Base-by-base conservation (phyloP, 2,888 invertebrate species). In the Drepanosiphum platanoidis region DNA sequence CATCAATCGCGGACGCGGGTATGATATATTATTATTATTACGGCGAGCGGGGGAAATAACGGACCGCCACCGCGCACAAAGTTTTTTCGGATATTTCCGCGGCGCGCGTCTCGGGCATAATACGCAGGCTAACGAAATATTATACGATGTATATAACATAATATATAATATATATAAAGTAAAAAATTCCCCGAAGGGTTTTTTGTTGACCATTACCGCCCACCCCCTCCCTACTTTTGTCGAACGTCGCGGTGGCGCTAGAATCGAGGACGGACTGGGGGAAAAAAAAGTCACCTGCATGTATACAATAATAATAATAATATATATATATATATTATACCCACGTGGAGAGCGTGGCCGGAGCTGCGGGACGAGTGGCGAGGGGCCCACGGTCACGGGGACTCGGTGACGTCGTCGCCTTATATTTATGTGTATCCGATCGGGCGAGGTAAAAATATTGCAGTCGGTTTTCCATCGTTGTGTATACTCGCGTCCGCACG, bases 401-500 rank as follows among this genome's bases (percentile, higher is more conserved):
- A 7, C 22, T 52, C 46, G 52, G 68, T 52, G 75, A 75, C 83
- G 66, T 74, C 52, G 74, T 66, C 75, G 68, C 61, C 46, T 84
- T 66, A 74, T 66, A 74, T 84, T 84, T 84, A 84, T 84, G 83
- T 58, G 83, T 68, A 84, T 66, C 75, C 75, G 68, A 84, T 84
- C 68, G 84, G 52, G 52, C 15, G 2, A 27, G 74, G 75, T 84
- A 84, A 75, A 84, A 84, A 68, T 84, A 84, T 68, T 77, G 58
- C 68, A 30, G 66, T 77, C 75, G 68, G 39, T 84, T 83, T 77
- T 77, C 68, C 58, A 68, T 84, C 75, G 68, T 52, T 77, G 46
- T 66, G 27, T 30, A n/a, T 27, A 32, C 5, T 7, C 64, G 9
- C 39, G 46, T n/a, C 42, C 74, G n/a, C 32, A 64, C 72, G 3